Conservation (phyloP, 2,888 invertebrate species). For the Malthinus flaveolus region DNA sequence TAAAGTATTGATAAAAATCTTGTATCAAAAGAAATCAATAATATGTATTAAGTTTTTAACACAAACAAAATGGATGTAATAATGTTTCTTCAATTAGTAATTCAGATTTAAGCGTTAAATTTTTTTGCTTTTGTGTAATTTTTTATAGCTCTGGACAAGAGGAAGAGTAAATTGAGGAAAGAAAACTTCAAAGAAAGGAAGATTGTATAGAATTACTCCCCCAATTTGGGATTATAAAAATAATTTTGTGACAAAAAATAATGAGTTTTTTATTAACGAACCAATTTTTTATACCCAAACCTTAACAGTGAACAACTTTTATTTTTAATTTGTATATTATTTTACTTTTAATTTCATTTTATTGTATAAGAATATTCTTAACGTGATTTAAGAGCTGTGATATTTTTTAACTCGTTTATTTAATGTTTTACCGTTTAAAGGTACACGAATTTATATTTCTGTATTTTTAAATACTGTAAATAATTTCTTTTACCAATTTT, state of each 20-base stretch:
- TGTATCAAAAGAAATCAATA: neutral
- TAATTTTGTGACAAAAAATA: conserved; percentile 40
- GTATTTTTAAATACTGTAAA: conserved; percentile 29
- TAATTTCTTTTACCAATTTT: no score
- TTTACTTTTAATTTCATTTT: neutral
- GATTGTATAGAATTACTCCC: conserved; percentile 39
- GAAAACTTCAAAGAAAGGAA: conserved; percentile 40
- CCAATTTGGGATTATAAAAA: conserved; percentile 36
- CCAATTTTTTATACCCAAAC: conserved; percentile 12
- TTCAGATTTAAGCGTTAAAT: neutral
- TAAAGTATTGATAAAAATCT: no score
- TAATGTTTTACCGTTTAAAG: conserved; percentile 30
- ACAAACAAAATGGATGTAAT: neutral
- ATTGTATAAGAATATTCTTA: neutral
- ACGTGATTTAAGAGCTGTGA: conserved; percentile 1
- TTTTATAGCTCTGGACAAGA: neutral
- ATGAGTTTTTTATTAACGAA: conserved; percentile 39
- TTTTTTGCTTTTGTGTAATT: neutral
- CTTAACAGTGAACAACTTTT: neutral
- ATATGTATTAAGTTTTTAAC: conserved; percentile 6
- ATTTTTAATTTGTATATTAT: neutral
- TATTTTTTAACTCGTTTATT: conserved; percentile 3
- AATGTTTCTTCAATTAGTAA: conserved; percentile 1
- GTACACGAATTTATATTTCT: conserved; percentile 54
- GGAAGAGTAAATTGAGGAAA: conserved; percentile 29